Evolutionary conservation across 2,797 vertebrate genomes (phyloP), one percentile per base, ranked within the genome.

Genomic region (Uromys caudimaculatus): DNA sequence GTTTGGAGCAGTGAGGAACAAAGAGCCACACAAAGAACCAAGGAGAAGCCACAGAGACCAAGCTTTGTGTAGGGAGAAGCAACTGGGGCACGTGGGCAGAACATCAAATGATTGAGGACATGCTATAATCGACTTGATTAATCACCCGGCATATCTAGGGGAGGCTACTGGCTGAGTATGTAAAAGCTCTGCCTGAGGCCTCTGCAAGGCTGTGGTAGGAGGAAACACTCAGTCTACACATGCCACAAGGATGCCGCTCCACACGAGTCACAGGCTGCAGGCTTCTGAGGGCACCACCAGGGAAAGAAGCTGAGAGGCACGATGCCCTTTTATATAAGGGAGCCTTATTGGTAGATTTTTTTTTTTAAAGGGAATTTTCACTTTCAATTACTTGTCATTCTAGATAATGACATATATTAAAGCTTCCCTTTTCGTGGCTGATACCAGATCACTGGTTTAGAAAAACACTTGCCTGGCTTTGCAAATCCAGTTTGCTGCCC

Each of bases 391-490:
- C 92, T 94, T 94, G 94, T 91, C 91, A 83, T 90, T 91, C 89
- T 67, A 90, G 79, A 92, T 89, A 94, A 94, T 92, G 94, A 95
- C 91, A 96, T 56, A 76, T 41, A 81, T 82, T 77, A 94, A 90
- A 92, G 91, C 88, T 93, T 83, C 81, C 83, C 79, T 92, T 93
- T 82, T 41, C 44, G 10, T 38, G 29, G 75, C 90, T 93, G 93
- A 96, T 94, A 79, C 38, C 93, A 75, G 95, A 91, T 95, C 82
- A 73, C 29, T 90, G 41, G 50, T 84, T 97, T 77, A 93, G 96
- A 93, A 97, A 92, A 90, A 62, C 73, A 90, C 16, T 0, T 17
- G 50, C 44, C 73, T 50, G 67, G 77, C 88, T 86, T 77, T 41
- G 73, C 67, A 88, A 73, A 88, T 3, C 69, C 82, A 71, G 73